Evolutionary conservation across 2,113 vertebrate species (phyloP).

Genomic region (Pseudorhombus dupliciocellatus): DNA sequence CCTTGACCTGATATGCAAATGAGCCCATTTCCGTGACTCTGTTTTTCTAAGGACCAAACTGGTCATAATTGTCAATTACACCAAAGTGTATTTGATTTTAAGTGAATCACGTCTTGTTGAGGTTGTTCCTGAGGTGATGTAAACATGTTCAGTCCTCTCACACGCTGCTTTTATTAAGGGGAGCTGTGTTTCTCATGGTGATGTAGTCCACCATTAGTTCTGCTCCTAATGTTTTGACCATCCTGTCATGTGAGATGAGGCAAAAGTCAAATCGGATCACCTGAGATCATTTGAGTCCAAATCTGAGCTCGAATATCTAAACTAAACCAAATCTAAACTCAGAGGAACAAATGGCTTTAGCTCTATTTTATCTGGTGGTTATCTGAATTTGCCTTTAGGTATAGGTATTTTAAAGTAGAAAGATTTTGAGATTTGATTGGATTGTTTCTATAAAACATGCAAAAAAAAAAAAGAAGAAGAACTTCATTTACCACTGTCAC

Average conservation of each 20-base stretch:
- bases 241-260: conserved; percentile 39
- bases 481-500: background rate
- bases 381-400: too few relatives aligned
- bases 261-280: background rate
- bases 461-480: conserved; percentile 9
- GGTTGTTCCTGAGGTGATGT: background rate
- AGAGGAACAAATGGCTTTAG: background rate
- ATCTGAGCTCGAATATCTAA: conserved; percentile 11
- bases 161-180: conserved; percentile 27
- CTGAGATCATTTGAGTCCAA: background rate
- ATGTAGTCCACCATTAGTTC: conserved; percentile 27
- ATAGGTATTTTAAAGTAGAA: background rate
- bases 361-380: background rate
- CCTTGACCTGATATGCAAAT: conserved; percentile 68
- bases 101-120: conserved; percentile 20
- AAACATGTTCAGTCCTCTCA: background rate
- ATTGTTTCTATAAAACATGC: background rate
- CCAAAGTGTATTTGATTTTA: conserved; percentile 10
- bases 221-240: conserved; percentile 32
- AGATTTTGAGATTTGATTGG: background rate
- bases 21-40: conserved; percentile 37
- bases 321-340: background rate
- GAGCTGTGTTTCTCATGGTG: conserved; percentile 1
- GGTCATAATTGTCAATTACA: conserved; percentile 41
- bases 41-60: conserved; percentile 40